Base-by-base conservation (phyloP, 1,140 invertebrate species). In the Drosophila tani region DNA sequence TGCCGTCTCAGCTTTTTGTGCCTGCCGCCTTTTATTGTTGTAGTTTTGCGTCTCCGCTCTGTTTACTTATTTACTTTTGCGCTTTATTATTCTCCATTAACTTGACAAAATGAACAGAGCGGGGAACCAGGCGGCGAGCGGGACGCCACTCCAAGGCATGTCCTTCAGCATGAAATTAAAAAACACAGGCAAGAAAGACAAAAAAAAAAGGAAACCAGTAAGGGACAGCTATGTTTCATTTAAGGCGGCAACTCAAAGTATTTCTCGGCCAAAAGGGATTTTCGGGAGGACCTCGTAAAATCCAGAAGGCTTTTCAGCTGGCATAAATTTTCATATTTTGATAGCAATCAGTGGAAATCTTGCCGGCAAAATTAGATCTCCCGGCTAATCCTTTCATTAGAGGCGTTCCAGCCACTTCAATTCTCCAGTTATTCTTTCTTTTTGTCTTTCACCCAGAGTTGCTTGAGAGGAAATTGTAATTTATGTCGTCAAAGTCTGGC, bases 1-100 rank as follows among this genome's bases (percentile, higher is more conserved):
- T 87, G 83, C 77, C 84, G 73, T 78, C 81, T 88, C 82, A 81
- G 85, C 84, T 88, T 88, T 83, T 81, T 74, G 70, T 67, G 67
- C 63, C 71, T 85, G 66, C 68, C 71, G 77, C 68, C 81, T 73
- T 88, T 88, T 88, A 90, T 88, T 88, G 81, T 90, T 88, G 84
- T 90, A 90, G 84, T 88, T 88, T 90, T 68, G 59, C 64, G 46
- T 65, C 62, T 65, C 63, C 68, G 64, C 63, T 85, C 79, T 85
- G 86, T 90, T 90, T 90, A 82, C 85, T 90, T 90, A 90, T 90
- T 91, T 90, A 90, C 85, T 90, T 88, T 84, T 81, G 81, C 79
- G 81, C 81, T 88, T 90, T 90, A 90, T 90, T 90, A 90, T 90
- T 90, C 85, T 82, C 85, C 85, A 90, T 90, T 90, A 90, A 90